A percentile compares a stretch with the other conserved stretches of the same genome.
These are phyloP conservation scores for Liolophura sinensis DNA, from an alignment of 1,140 invertebrate genomes.

Conservation along the genomic window DNA sequence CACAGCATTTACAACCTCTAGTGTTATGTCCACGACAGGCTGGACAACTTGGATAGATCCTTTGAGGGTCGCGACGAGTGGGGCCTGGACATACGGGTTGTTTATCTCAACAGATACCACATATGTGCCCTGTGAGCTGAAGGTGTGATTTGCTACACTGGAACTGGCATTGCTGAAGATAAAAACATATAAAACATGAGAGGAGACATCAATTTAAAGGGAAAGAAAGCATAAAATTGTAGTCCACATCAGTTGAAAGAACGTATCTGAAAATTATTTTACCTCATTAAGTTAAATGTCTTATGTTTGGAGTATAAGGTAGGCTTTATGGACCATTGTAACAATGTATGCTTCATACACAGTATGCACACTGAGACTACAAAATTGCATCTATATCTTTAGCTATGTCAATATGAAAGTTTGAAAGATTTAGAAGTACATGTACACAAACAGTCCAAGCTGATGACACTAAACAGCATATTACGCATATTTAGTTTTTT, in stretches of 20 bases:
- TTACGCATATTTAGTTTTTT: too few relatives aligned
- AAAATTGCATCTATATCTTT: not conserved
- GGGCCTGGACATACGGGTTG: slow-evolving; percentile 17
- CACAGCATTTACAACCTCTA: too few relatives aligned
- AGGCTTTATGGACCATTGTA: not conserved
- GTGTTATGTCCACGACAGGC: not conserved
- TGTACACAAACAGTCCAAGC: too few relatives aligned
- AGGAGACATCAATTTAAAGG: not conserved
- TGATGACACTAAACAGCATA: too few relatives aligned
- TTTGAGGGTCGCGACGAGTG: slow-evolving; percentile 9
- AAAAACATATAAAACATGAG: not conserved
- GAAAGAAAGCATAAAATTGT: not conserved
- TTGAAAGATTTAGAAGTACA: too few relatives aligned
- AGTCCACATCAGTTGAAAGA: not conserved
- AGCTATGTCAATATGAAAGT: too few relatives aligned
- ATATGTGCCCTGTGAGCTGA: slow-evolving; percentile 12
- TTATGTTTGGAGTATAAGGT: not conserved
- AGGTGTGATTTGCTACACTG: slow-evolving; percentile 13
- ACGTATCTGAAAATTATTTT: not conserved
- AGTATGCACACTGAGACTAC: not conserved
- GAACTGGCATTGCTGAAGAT: slow-evolving; percentile 17
- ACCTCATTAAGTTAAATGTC: not conserved
- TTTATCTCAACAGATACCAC: slow-evolving; percentile 19
- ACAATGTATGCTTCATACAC: not conserved
- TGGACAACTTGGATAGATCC: slow-evolving; percentile 14